A percentile compares a stretch with the other conserved stretches of the same genome.
Conservation (phyloP, 2,888 invertebrate genomes). For the Colletes collaris region DNA sequence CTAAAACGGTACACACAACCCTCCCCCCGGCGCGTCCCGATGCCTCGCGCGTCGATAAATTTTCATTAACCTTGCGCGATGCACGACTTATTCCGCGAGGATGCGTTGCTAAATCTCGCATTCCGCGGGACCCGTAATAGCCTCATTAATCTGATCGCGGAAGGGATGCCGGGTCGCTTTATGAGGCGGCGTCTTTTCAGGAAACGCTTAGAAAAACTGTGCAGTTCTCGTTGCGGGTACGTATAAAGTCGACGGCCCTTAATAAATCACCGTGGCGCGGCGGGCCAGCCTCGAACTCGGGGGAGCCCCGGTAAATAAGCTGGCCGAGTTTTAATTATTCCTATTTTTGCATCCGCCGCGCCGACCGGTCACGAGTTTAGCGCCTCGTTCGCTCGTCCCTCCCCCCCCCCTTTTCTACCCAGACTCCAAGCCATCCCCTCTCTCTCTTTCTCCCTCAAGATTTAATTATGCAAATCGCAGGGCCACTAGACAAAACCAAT, state of each 20-base stretch:
- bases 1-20: not conserved
- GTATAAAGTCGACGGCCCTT: constrained; percentile 66
- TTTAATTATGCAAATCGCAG: constrained; percentile 81
- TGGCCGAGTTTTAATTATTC: constrained; percentile 79
- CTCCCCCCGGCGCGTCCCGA: not conserved
- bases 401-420: not conserved
- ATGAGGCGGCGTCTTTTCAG: constrained; percentile 59
- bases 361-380: constrained; percentile 54
- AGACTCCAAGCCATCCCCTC: not conserved
- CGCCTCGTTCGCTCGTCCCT: constrained; percentile 34
- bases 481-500: constrained; percentile 80
- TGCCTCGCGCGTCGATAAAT: constrained; percentile 33
- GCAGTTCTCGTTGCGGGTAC: constrained; percentile 46
- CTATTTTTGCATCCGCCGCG: constrained; percentile 73
- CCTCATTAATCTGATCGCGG: constrained; percentile 66
- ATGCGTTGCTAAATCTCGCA: constrained; percentile 39
- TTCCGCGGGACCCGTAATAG: constrained; percentile 59
- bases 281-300: constrained; percentile 50
- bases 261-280: constrained; percentile 68
- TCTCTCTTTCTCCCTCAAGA: constrained; percentile 64
- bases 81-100: constrained; percentile 49
- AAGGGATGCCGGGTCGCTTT: constrained; percentile 58
- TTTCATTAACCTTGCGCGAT: constrained; percentile 55
- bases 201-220: constrained; percentile 61
- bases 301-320: constrained; percentile 75